These are phyloP conservation scores for Drosophila tsacasi DNA, from an alignment of 1,140 invertebrate species.

Conservation along the genomic window DNA sequence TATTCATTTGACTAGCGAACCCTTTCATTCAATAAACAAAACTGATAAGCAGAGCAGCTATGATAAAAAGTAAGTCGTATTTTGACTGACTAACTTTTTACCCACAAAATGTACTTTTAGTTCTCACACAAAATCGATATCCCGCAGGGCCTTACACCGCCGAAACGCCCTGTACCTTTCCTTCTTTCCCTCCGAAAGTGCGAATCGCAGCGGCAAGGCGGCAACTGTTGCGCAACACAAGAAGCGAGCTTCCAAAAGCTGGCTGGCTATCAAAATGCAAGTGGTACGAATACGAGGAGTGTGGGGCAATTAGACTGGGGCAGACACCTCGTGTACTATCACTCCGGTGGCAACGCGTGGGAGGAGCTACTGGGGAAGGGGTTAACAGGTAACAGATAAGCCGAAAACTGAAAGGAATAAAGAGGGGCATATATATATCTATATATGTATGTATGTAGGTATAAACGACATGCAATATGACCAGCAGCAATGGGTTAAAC, in stretches of 20 bases:
- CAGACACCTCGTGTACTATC: conserved; percentile 23
- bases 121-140: conserved; percentile 28
- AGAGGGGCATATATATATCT: conserved; percentile 6
- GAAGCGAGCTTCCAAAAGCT: conserved; percentile 2
- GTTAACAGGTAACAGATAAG: conserved; percentile 35
- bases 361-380: conserved; percentile 8
- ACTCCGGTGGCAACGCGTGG: conserved; percentile 6
- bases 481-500: conserved; percentile 42
- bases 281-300: background rate
- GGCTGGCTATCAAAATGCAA: conserved; percentile 27
- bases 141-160: conserved; percentile 11
- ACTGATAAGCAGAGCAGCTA: conserved; percentile 12
- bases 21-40: conserved; percentile 25
- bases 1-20: conserved; percentile 8
- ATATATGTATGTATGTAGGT: background rate
- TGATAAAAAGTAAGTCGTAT: conserved; percentile 13
- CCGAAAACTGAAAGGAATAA: conserved; percentile 42
- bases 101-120: conserved; percentile 10
- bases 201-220: conserved; percentile 9
- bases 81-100: conserved; percentile 1
- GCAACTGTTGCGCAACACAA: conserved; percentile 57
- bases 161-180: conserved; percentile 22
- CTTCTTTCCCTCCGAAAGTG: background rate
- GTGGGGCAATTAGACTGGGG: conserved; percentile 24
- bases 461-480: conserved; percentile 66